These are phyloP conservation scores for Sphenodon punctatus DNA, from an alignment of 2,797 vertebrate species.

Conservation along the genomic window DNA sequence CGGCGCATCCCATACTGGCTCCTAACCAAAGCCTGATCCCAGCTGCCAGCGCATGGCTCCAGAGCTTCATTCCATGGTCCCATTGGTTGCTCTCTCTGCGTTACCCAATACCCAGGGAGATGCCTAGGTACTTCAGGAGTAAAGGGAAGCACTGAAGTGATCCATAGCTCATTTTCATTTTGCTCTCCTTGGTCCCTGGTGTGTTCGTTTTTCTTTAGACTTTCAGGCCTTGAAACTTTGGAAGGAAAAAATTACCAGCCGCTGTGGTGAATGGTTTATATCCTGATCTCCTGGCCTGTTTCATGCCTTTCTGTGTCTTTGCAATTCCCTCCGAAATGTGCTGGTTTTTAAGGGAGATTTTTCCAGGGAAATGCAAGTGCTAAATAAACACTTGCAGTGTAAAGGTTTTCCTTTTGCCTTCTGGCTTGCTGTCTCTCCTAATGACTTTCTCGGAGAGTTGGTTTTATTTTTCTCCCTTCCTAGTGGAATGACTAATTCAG, in stretches of 20 bases:
- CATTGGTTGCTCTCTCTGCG: too few species aligned
- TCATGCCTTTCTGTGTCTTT: neutral
- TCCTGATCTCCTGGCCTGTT: neutral
- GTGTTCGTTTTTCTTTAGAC: neutral
- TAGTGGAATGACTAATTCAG: neutral
- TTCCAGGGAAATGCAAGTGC: neutral
- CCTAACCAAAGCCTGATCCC: too few species aligned
- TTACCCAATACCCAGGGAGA: too few species aligned
- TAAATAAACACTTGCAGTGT: neutral
- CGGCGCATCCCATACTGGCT: too few species aligned
- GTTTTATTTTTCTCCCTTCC: neutral
- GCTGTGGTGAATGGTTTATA: neutral
- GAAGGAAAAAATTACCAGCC: rapidly evolving
- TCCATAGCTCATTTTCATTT: neutral
- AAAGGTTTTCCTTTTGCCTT: neutral
- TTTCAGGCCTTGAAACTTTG: neutral
- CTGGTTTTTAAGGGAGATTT: neutral
- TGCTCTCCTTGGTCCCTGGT: too few species aligned
- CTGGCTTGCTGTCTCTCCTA: neutral
- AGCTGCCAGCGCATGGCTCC: too few species aligned
- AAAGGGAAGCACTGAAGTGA: too few species aligned
- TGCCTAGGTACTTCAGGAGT: too few species aligned
- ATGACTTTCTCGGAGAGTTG: neutral
- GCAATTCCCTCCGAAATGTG: neutral
- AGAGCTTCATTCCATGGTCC: too few species aligned